Conservation (phyloP, 2,888 invertebrate genomes). For the Eilema caniola region DNA sequence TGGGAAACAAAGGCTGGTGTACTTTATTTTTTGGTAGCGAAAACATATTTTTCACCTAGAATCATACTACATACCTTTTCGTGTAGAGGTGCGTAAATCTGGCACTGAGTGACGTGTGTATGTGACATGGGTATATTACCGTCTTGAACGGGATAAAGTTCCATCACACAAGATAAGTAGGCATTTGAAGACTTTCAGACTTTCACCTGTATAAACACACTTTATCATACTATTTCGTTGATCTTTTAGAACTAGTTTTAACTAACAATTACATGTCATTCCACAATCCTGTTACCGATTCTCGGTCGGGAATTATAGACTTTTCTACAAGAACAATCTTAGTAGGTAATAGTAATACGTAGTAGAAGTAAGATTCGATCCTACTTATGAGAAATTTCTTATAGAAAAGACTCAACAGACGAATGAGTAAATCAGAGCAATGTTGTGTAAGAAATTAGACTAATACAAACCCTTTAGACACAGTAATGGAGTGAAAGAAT, state of each 20-base stretch:
- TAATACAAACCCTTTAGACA: no score
- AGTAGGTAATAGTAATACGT: background rate
- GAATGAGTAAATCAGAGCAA: background rate
- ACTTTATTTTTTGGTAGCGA: background rate
- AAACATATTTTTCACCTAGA: background rate
- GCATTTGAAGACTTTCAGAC: background rate
- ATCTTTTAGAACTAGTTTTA: background rate
- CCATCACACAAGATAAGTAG: background rate
- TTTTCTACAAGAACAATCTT: background rate
- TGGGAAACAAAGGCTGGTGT: slow-evolving; percentile 10
- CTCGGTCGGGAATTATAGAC: background rate
- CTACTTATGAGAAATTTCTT: no score
- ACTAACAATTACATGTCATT: background rate
- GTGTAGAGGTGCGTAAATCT: background rate
- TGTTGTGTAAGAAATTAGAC: background rate
- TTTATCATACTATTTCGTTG: background rate
- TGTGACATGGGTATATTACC: background rate
- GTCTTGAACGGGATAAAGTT: background rate
- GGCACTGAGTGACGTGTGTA: background rate
- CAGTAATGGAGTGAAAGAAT: background rate
- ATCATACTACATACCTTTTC: background rate
- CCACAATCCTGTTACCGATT: background rate
- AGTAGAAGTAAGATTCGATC: no score
- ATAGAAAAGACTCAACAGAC: no score
- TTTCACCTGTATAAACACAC: background rate